Base-by-base conservation (phyloP, 2,888 invertebrate genomes). In the Cheilosia impressa region DNA sequence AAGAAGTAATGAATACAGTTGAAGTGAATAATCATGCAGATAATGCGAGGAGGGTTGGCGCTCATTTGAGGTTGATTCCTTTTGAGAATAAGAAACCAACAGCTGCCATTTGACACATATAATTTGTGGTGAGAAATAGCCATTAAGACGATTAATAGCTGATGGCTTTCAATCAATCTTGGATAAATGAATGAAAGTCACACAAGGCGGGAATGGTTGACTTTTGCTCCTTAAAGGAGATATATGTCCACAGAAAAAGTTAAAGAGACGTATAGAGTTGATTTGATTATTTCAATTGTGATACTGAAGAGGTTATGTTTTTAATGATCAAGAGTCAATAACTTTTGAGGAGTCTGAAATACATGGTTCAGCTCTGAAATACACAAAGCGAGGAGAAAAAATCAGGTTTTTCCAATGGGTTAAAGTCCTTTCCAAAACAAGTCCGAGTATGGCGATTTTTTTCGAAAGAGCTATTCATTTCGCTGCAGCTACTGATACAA, bases 11-110 rank as follows among this genome's bases (percentile, higher is more conserved):
- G 24, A 72, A 45, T 66, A 47, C 22, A 62, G 45, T 75, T 75
- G 75, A 75, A 55, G 68, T 62, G 47, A 73, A 80, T 73, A 73
- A 68, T 53, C 68, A 55, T 22, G 43, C 22, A 58, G 66, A 24
- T 17, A 57, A 34, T 43, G 45, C 15, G 22, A 47, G 10, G 45
- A 65, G 47, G 38, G 60, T 38, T 52, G 31, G 5, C 0, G 4
- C 27, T 47, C 50, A 55, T 68, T 62, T 41, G 41, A 62, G 55
- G 80, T 68, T 52, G 50, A 57, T 47, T 55, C 17, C 9, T 52
- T 2, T 13, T 15, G 27, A 27, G 27, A 27, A 27, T 6, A 62
- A 24, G 0, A 17, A 24, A 47, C 19, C 34, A 10, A 34, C 45
- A 31, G 43, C 17, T 50, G 3, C 10, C 22, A 22, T 27, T 57